These are phyloP conservation scores for Nannospalax galili DNA, from an alignment of 2,113 vertebrate genomes.

Conservation along the genomic window DNA sequence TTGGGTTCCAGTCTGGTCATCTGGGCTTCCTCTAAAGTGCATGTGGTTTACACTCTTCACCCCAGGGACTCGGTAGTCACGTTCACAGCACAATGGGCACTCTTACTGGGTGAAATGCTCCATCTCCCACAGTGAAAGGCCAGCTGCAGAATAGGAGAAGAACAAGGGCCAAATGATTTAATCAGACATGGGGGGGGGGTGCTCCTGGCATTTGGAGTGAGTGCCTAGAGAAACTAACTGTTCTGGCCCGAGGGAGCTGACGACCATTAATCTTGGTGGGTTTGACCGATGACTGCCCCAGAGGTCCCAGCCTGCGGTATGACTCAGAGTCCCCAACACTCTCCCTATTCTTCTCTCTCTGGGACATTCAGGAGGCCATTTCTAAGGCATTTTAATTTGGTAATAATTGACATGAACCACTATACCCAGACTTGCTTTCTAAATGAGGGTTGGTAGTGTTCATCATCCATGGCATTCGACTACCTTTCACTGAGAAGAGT, in stretches of 20 bases:
- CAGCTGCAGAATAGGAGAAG: constrained; percentile 65
- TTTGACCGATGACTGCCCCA: constrained; percentile 79
- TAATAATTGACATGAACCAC: constrained; percentile 72
- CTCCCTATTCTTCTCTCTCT: constrained; percentile 78
- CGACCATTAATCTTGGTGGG: constrained; percentile 75
- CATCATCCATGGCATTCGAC: background rate
- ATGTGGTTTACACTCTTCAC: constrained; percentile 51
- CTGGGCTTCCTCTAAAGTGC: constrained; percentile 65
- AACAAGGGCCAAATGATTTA: constrained; percentile 73
- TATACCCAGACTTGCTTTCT: constrained; percentile 23
- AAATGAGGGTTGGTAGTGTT: background rate
- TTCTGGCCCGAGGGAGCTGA: constrained; percentile 76
- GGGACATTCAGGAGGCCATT: constrained; percentile 75
- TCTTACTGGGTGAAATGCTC: constrained; percentile 69
- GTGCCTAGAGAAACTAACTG: constrained; percentile 82
- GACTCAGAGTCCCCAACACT: constrained; percentile 74
- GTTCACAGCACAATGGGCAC: constrained; percentile 66
- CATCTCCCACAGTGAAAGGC: constrained; percentile 61
- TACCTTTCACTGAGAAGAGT: background rate
- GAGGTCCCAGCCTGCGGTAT: constrained; percentile 74
- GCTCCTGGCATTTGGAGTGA: constrained; percentile 82
- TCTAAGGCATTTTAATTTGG: constrained; percentile 85
- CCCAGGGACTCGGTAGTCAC: constrained; percentile 65
- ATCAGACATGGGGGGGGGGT: constrained; percentile 79
- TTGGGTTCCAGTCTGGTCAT: background rate